phyloP scores from a whole-genome alignment of 2,888 invertebrate species.

The Leucophenga maculata region DNA sequence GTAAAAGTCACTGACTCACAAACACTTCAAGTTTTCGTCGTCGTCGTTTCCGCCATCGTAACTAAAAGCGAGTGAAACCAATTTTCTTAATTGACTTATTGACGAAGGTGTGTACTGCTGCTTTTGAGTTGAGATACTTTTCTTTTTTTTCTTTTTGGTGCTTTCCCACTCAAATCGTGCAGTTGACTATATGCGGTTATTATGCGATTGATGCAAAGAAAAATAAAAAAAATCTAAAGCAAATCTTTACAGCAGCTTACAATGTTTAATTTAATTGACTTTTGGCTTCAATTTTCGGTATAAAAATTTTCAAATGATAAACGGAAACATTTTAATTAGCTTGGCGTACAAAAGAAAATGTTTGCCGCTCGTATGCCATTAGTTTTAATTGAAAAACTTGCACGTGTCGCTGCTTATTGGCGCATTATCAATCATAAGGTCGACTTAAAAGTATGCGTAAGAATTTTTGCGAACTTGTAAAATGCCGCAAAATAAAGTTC shows the following conservation, averaged over 20 bases:
- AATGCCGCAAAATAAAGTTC: not conserved
- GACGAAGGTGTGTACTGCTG: constrained; percentile 23
- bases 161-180: constrained; percentile 3
- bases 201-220: constrained; percentile 5
- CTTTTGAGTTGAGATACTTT: not conserved
- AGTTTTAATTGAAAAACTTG: constrained; percentile 6
- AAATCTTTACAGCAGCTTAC: not conserved
- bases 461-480: not conserved
- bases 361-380: not conserved
- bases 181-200: constrained; percentile 6
- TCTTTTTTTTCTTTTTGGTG: constrained; percentile 7
- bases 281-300: too few species aligned
- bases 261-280: not conserved
- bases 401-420: not conserved
- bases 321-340: constrained; percentile 39
- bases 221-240: not conserved
- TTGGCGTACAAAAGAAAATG: too few species aligned
- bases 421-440: not conserved
- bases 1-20: constrained; percentile 23
- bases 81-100: constrained; percentile 63
- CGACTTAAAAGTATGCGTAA: constrained; percentile 5
- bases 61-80: constrained; percentile 45
- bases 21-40: constrained; percentile 34
- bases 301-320: constrained; percentile 10
- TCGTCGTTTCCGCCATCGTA: constrained; percentile 32